Evolutionary conservation across 2,113 vertebrate species (phyloP).

Genomic region (Epinephelus moara): DNA sequence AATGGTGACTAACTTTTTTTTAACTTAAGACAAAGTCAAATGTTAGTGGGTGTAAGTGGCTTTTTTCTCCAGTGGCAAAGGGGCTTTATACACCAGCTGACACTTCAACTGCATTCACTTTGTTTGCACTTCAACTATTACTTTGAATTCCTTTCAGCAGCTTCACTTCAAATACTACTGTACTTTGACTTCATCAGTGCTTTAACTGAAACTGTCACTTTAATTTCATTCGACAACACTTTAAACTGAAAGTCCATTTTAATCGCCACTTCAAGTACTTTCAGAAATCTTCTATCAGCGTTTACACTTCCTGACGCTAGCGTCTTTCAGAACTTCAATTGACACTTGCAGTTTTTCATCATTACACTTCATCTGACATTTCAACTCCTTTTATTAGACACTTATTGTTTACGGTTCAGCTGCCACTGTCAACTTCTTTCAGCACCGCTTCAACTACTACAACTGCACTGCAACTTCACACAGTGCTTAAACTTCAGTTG

Average conservation of each 20-base stretch:
- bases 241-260: not conserved
- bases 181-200: not conserved
- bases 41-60: no score
- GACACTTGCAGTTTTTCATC: no score
- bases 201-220: no score
- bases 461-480: not conserved
- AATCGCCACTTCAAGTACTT: not conserved
- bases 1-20: no score
- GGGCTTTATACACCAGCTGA: not conserved
- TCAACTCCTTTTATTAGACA: no score
- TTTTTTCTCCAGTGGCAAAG: no score
- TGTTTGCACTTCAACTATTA: not conserved
- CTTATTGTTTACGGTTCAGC: no score
- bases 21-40: no score
- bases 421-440: not conserved
- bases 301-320: not conserved
- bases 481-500: not conserved
- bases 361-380: not conserved
- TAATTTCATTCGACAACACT: no score
- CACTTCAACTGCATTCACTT: not conserved
- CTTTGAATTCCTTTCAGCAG: not conserved
- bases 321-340: not conserved
- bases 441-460: not conserved
- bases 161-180: not conserved
- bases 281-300: not conserved